Percentiles rank a stretch among this genome's conserved stretches.
phyloP scores from a whole-genome alignment of 1,140 invertebrate genomes.

The Ooceraea biroi region DNA sequence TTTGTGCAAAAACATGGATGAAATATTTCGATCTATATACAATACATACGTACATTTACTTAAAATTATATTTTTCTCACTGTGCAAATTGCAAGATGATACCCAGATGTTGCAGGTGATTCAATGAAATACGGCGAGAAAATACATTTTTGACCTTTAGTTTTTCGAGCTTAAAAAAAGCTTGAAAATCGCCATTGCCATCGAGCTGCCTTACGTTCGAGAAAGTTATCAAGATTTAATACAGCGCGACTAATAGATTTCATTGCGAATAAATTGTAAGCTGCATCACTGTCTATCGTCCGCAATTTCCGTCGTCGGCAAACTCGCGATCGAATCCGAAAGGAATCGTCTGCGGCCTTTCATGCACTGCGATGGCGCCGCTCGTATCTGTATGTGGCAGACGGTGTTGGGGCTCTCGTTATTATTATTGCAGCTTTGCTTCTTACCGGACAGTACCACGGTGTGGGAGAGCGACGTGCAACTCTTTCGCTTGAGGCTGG shows the following conservation, averaged over 20 bases:
- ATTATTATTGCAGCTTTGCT: conserved; percentile 49
- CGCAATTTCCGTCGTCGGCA: conserved; percentile 38
- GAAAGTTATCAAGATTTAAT: background rate
- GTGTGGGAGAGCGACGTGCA: conserved; percentile 62
- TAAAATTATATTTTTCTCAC: conserved; percentile 18
- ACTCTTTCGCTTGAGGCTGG: conserved; percentile 76
- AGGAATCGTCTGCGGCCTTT: conserved; percentile 67
- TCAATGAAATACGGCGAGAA: conserved; percentile 10
- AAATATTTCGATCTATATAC: conserved; percentile 44
- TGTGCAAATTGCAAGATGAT: conserved; percentile 25
- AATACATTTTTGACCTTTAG: conserved; percentile 36
- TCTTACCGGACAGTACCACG: conserved; percentile 65
- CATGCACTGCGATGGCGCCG: conserved; percentile 76
- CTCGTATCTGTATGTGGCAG: conserved; percentile 84
- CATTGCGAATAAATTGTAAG: conserved; percentile 15
- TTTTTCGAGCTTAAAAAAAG: conserved; percentile 23
- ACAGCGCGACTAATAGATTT: background rate
- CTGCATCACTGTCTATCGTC: conserved; percentile 54
- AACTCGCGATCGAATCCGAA: conserved; percentile 31
- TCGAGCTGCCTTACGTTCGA: background rate
- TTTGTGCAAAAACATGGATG: conserved; percentile 26
- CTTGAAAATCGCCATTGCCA: background rate
- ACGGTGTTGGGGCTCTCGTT: conserved; percentile 79
- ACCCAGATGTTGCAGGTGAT: background rate
- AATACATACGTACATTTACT: conserved; percentile 26